phyloP scores from a whole-genome alignment of 1,140 invertebrate species.

The Bombyx mori region DNA sequence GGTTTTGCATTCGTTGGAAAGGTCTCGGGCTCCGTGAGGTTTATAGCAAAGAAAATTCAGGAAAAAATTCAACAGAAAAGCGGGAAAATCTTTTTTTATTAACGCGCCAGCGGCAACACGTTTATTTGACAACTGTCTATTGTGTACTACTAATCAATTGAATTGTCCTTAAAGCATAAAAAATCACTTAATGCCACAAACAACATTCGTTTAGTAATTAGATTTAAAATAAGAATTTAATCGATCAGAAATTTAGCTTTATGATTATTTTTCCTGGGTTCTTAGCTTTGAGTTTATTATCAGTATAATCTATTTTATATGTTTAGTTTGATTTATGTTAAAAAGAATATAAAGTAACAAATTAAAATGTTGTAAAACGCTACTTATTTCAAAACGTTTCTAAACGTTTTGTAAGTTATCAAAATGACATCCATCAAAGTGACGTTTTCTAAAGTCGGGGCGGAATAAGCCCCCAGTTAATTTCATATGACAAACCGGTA shows the following conservation, averaged over 20 bases:
- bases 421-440: too few species aligned
- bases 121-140: constrained; percentile 19
- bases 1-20: constrained; percentile 17
- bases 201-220: neutral
- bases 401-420: too few species aligned
- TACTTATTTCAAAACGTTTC: too few species aligned
- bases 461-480: constrained; percentile 8
- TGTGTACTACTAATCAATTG: constrained; percentile 14
- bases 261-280: neutral
- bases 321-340: too few species aligned
- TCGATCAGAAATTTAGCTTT: neutral
- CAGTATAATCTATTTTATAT: too few species aligned
- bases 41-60: constrained; percentile 11
- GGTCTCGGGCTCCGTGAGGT: constrained; percentile 11
- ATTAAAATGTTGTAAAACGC: too few species aligned
- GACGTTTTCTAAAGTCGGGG: too few species aligned
- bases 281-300: too few species aligned
- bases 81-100: constrained; percentile 9
- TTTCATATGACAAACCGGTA: constrained; percentile 13
- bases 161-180: too few species aligned
- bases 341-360: too few species aligned
- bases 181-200: too few species aligned
- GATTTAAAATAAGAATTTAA: too few species aligned
- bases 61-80: constrained; percentile 9
- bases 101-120: constrained; percentile 11